Conservation (phyloP, 2,888 invertebrate genomes). For the Melieria omissa region DNA sequence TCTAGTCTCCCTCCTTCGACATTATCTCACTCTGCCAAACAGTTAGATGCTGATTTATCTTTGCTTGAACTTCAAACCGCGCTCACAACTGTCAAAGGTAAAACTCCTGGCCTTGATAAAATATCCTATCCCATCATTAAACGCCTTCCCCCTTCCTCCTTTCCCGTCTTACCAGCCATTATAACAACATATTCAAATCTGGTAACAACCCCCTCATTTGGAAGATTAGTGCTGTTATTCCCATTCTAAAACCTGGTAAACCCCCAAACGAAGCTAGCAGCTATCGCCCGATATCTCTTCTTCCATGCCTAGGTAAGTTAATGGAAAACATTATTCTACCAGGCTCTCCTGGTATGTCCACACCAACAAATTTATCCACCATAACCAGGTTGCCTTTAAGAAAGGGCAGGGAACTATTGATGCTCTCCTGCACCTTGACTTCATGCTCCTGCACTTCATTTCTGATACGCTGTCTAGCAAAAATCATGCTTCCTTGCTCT, state of each 20-base stretch:
- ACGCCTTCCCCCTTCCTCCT: neutral
- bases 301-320: too few species aligned
- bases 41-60: too few species aligned
- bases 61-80: too few species aligned
- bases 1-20: neutral
- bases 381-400: conserved; percentile 3
- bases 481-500: neutral
- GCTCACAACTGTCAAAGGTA: too few species aligned
- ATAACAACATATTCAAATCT: neutral
- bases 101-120: conserved; percentile 5
- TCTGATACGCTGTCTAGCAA: neutral
- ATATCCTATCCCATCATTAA: conserved; percentile 12
- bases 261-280: neutral
- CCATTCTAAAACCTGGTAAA: neutral
- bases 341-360: conserved; percentile 1
- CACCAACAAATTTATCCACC: neutral
- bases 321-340: conserved; percentile 8
- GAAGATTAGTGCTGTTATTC: neutral
- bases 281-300: too few species aligned
- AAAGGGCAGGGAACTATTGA: neutral
- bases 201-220: neutral
- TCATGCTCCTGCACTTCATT: too few species aligned
- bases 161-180: neutral
- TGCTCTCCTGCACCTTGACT: neutral
- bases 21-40: too few species aligned